Base-by-base conservation (phyloP, 2,113 vertebrate species). In the human region DNA sequence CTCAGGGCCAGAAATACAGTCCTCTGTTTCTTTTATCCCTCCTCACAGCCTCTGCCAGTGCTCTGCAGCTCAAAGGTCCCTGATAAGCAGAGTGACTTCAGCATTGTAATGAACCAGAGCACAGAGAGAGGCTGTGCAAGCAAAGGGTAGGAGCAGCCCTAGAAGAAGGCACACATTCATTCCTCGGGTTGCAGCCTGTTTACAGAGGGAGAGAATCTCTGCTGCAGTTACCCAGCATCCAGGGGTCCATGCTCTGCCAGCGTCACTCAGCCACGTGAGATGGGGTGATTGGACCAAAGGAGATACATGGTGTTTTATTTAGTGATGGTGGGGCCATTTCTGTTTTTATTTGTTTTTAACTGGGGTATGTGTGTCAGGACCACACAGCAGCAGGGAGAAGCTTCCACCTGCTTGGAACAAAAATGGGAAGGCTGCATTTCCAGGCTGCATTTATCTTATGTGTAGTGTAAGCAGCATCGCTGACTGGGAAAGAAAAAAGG, bases 361-460 rank as follows among this genome's bases (percentile, higher is more conserved):
- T 32, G 43, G 35, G 11, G 6, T 45, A 25, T 66, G 48, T 25
- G 22, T 83, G 48, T 72, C 16, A 7, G 55, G 89, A 91, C 38
- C 91, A 91, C 76, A 73, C 52, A 91, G 94, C 70, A 72, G 8
- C 75, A 59, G 75, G 8, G 73, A 43, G n/a, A 96, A n/a, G 66
- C 16, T 66, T 35, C 57, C 40, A 40, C 83, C 80, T 92, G n/a
- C 66, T 50, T 57, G 10, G 43, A 30, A 59, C 20, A 48, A 18
- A 92, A 38, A 43, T 38, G 23, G 18, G 0, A 5, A 23, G n/a
- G 11, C 57, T 8, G 14, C 12, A 5, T 79, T 25, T 80, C 73
- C 22, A 50, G 85, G 43, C 25, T 0, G 1, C 10, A 6, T 23
- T 43, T 52, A 57, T 23, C 70, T 8, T 23, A 40, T 5, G 3